Percentiles rank a stretch among this genome's conserved stretches.
Conservation (phyloP, 2,797 vertebrate genomes). For the Spea hammondii region DNA sequence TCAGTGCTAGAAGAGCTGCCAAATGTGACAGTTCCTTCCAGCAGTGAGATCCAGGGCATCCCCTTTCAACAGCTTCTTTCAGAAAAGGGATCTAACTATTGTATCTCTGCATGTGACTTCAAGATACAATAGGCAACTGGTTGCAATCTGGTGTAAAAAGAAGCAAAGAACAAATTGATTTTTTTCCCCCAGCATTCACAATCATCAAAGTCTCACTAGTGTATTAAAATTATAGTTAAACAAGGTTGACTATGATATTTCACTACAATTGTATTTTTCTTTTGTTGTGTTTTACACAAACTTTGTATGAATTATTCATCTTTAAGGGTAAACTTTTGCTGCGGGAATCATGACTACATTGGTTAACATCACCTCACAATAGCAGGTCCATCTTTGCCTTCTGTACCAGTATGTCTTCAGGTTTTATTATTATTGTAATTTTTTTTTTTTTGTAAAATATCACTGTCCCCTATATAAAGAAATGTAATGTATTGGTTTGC, state of each 20-base stretch:
- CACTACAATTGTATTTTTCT: too few species aligned
- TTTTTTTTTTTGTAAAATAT: too few species aligned
- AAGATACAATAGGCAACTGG: conserved; percentile 26
- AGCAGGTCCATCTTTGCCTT: too few species aligned
- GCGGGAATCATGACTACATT: too few species aligned
- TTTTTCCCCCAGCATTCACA: not conserved
- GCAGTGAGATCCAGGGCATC: conserved; percentile 15
- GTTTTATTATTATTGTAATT: too few species aligned
- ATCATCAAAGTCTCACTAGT: not conserved
- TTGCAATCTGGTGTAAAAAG: conserved; percentile 21
- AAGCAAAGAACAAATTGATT: conserved; percentile 29
- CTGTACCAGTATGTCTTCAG: too few species aligned
- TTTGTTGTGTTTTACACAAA: too few species aligned
- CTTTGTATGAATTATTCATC: too few species aligned
- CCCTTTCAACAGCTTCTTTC: conserved; percentile 13
- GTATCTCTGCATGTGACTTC: conserved; percentile 27
- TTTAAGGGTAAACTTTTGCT: too few species aligned
- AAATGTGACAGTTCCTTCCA: conserved; percentile 5
- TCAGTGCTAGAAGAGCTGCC: not conserved
- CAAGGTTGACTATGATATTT: not conserved
- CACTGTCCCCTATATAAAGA: too few species aligned
- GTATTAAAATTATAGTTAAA: not conserved
- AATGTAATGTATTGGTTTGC: too few species aligned
- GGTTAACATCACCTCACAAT: too few species aligned
- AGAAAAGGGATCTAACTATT: conserved; percentile 15